A percentile compares a stretch with the other conserved stretches of the same genome.
Conservation (phyloP, 2,113 vertebrate species). For the human region GRCh38 chr2:134523001-134523500, state of each 20-base stretch:
- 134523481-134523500: neutral
- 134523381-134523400: neutral
- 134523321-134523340: conserved; percentile 69
- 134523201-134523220: conserved; percentile 34
- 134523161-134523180: conserved; percentile 1
- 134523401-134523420: neutral
- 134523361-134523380: conserved; percentile 64
- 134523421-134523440: neutral
- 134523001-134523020: conserved; percentile 58
- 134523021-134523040: conserved; percentile 65
- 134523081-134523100: conserved; percentile 60
- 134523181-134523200: neutral
- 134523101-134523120: conserved; percentile 25
- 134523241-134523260: neutral
- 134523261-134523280: conserved; percentile 25
- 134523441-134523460: neutral
- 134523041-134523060: conserved; percentile 67
- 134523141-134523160: conserved; percentile 22
- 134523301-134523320: conserved; percentile 67
- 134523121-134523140: conserved; percentile 65
- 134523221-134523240: conserved; percentile 17
- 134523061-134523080: conserved; percentile 63
- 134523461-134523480: neutral
- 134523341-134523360: conserved; percentile 61
- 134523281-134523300: conserved; percentile 55